phyloP scores from a whole-genome alignment of 2,113 vertebrate genomes.

The Neotragus moschatus region DNA sequence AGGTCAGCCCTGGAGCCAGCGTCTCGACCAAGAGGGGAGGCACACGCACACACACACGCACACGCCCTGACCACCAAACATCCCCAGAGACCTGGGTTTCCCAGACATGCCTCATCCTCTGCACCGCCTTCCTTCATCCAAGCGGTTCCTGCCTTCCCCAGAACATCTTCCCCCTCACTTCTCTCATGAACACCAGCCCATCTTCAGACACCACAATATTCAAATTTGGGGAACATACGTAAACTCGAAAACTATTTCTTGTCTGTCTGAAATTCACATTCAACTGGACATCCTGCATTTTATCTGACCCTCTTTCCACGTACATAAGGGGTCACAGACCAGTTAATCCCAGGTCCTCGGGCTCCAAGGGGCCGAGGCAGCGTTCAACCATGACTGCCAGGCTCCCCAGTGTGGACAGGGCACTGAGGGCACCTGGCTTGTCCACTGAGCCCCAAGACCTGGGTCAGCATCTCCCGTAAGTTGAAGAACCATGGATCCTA shows the following conservation, averaged over 20 bases:
- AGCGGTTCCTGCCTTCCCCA: background rate
- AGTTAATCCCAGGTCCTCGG: accelerated
- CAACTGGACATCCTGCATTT: background rate
- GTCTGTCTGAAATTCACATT: no score
- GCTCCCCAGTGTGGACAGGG: accelerated
- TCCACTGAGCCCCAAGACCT: background rate
- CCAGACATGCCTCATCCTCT: background rate
- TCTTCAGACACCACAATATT: background rate
- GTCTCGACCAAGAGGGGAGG: background rate
- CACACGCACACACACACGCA: background rate
- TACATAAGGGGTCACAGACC: background rate
- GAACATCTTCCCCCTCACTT: accelerated
- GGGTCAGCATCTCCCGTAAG: background rate
- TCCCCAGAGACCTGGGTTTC: background rate
- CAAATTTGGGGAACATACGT: background rate
- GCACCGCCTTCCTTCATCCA: no score
- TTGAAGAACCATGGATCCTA: background rate
- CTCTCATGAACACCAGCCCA: background rate
- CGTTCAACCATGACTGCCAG: accelerated
- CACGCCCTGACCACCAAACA: background rate
- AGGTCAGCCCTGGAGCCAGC: background rate
- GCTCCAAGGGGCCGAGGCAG: accelerated
- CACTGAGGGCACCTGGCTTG: accelerated
- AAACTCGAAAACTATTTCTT: background rate
- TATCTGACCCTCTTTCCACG: background rate